Percentiles rank a stretch among this genome's conserved stretches.
Conservation (phyloP, 2,888 invertebrate genomes). For the Subacronicta megacephala region DNA sequence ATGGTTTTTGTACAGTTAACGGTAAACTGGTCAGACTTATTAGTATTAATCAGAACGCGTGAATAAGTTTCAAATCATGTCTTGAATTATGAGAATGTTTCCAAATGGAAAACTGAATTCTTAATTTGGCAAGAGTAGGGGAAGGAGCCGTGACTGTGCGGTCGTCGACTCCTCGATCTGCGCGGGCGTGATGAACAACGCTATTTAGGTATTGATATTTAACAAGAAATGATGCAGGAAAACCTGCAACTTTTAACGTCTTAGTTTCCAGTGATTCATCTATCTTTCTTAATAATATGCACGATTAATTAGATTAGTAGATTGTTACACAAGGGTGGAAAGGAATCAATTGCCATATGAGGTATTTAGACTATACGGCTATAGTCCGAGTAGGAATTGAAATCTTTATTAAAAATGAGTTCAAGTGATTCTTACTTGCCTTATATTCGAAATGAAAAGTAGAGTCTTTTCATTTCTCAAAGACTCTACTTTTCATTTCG, state of each 20-base stretch:
- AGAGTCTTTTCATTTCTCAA: too few species aligned
- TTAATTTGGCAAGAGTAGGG: slow-evolving; percentile 49
- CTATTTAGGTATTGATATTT: slow-evolving; percentile 56
- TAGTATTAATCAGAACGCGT: slow-evolving; percentile 67
- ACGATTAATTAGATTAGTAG: too few species aligned
- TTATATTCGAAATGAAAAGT: too few species aligned
- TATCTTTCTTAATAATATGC: slow-evolving; percentile 28
- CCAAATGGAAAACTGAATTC: slow-evolving; percentile 54
- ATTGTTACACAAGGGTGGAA: too few species aligned
- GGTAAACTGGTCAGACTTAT: slow-evolving; percentile 63
- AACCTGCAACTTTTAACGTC: slow-evolving; percentile 53
- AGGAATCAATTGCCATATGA: too few species aligned
- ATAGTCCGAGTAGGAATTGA: too few species aligned
- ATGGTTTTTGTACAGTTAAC: slow-evolving; percentile 60
- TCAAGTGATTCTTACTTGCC: too few species aligned
- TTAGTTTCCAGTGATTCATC: slow-evolving; percentile 63
- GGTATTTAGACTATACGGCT: too few species aligned
- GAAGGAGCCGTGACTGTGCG: slow-evolving; percentile 62
- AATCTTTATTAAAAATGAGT: too few species aligned
- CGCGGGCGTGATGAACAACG: slow-evolving; percentile 52
- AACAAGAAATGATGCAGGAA: slow-evolving; percentile 65
- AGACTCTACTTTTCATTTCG: too few species aligned
- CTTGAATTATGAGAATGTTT: slow-evolving; percentile 46
- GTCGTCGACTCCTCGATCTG: slow-evolving; percentile 68
- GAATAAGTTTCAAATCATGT: slow-evolving; percentile 60